phyloP scores from a whole-genome alignment of 2,113 vertebrate genomes.

The Epinephelus moara region DNA sequence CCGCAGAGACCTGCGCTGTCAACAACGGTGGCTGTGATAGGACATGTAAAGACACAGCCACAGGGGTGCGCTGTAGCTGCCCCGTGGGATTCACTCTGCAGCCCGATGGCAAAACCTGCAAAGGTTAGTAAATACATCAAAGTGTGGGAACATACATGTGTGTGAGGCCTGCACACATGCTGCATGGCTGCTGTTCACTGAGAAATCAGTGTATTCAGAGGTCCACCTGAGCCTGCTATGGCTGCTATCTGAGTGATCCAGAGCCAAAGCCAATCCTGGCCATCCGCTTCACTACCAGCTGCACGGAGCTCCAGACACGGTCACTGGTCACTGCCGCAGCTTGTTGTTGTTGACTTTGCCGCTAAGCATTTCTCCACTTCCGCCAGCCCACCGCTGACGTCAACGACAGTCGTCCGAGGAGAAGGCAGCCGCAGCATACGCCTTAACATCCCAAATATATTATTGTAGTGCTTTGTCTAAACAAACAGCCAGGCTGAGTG shows the following conservation, averaged over 20 bases:
- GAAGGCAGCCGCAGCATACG: constrained; percentile 14
- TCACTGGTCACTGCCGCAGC: constrained; percentile 26
- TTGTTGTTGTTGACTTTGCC: constrained; percentile 65
- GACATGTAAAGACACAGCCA: constrained; percentile 97
- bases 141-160: background rate
- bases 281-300: constrained; percentile 32
- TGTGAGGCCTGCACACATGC: background rate
- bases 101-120: constrained; percentile 97
- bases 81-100: constrained; percentile 97
- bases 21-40: constrained; percentile 98
- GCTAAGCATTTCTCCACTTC: constrained; percentile 65
- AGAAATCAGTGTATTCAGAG: constrained; percentile 12
- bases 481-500: constrained; percentile 53
- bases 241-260: constrained; percentile 61
- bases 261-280: constrained; percentile 59
- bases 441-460: constrained; percentile 55
- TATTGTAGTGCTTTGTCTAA: constrained; percentile 67
- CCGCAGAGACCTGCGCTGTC: constrained; percentile 95
- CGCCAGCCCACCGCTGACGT: constrained; percentile 61
- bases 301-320: background rate
- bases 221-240: constrained; percentile 32
- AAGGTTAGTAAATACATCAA: constrained; percentile 89
- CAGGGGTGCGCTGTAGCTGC: constrained; percentile 97
- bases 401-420: constrained; percentile 51
- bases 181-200: background rate